Evolutionary conservation across 2,888 invertebrate species (phyloP).

Genomic region (Zonitis immaculata): DNA sequence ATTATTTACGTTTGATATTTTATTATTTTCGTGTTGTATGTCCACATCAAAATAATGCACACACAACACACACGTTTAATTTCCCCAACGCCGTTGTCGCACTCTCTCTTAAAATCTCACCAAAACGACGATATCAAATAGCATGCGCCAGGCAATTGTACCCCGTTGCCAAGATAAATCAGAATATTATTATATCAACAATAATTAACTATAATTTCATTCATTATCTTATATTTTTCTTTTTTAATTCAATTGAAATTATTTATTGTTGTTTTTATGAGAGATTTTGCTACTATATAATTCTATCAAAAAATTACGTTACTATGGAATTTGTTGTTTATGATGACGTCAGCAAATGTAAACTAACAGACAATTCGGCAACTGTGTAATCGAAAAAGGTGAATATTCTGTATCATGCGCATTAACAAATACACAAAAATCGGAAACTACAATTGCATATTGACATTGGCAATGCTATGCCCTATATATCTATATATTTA

Average conservation of each 20-base stretch:
- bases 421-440: not conserved
- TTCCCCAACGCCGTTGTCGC: slow-evolving; percentile 17
- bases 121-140: slow-evolving; percentile 6
- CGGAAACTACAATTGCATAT: not conserved
- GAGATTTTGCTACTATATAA: too few species aligned
- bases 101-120: slow-evolving; percentile 17
- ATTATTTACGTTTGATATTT: slow-evolving; percentile 1
- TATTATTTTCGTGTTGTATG: not conserved
- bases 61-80: slow-evolving; percentile 17
- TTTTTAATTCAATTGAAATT: too few species aligned
- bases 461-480: not conserved
- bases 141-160: slow-evolving; percentile 7
- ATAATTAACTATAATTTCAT: not conserved
- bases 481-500: not conserved
- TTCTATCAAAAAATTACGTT: not conserved
- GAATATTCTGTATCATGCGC: not conserved
- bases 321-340: not conserved
- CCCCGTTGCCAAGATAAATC: not conserved
- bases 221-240: not conserved
- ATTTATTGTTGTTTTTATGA: too few species aligned
- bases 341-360: not conserved
- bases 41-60: slow-evolving; percentile 3
- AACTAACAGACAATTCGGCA: not conserved
- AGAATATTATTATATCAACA: not conserved
- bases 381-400: slow-evolving; percentile 2